These are phyloP conservation scores for Paralvinella palmiformis DNA, from an alignment of 1,140 invertebrate species.

Conservation along the genomic window DNA sequence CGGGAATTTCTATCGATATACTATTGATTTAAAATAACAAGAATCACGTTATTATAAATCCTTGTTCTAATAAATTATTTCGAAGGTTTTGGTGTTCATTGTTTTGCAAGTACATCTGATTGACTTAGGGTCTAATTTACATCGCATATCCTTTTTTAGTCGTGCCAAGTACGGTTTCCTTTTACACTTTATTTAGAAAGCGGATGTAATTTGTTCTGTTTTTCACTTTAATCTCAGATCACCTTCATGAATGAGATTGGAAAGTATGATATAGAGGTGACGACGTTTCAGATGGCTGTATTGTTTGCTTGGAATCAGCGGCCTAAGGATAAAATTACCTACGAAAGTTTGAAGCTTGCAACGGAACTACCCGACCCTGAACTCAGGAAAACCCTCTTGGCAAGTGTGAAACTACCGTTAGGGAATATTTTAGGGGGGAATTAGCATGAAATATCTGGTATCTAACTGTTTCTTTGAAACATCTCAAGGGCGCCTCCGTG, in stretches of 20 bases:
- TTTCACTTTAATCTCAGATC: slow-evolving; percentile 57
- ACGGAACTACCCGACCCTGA: slow-evolving; percentile 96
- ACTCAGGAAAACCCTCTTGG: slow-evolving; percentile 90
- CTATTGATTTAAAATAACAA: too few relatives aligned
- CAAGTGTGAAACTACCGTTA: slow-evolving; percentile 33
- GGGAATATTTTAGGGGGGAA: too few relatives aligned
- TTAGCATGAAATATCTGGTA: too few relatives aligned
- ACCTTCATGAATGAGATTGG: slow-evolving; percentile 90
- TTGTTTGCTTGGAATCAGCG: slow-evolving; percentile 80
- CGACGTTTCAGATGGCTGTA: slow-evolving; percentile 42
- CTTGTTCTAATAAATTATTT: too few relatives aligned
- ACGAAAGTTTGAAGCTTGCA: slow-evolving; percentile 90
- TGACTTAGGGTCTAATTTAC: not conserved
- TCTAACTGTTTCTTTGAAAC: too few relatives aligned
- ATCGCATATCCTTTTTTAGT: too few relatives aligned
- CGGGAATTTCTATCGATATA: too few relatives aligned
- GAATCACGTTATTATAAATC: too few relatives aligned
- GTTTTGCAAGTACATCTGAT: not conserved
- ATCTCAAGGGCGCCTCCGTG: too few relatives aligned
- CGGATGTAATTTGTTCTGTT: slow-evolving; percentile 2
- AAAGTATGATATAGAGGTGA: slow-evolving; percentile 95
- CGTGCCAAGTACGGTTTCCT: not conserved
- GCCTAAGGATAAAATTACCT: slow-evolving; percentile 79
- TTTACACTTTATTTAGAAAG: slow-evolving; percentile 18
- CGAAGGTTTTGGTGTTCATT: too few relatives aligned